These are phyloP conservation scores for Microctonus aethiopoides DNA, from an alignment of 2,888 invertebrate species.

Conservation along the genomic window DNA sequence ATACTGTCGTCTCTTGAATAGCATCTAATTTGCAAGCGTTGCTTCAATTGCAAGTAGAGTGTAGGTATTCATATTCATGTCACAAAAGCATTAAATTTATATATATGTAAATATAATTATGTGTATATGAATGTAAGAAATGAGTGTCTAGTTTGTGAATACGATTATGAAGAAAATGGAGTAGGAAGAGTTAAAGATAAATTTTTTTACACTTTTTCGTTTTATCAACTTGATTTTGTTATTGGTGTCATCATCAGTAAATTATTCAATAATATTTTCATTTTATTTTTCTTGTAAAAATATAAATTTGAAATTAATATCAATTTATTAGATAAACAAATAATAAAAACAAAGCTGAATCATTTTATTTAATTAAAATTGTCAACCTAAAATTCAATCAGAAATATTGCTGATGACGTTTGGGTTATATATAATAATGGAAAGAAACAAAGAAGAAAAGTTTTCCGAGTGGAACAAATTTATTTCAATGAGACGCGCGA, in stretches of 20 bases:
- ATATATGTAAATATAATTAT: conserved; percentile 4
- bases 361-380: not conserved
- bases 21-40: conserved; percentile 52
- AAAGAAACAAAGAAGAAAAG: not conserved
- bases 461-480: conserved; percentile 11
- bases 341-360: not conserved
- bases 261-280: too few species aligned
- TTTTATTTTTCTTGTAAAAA: too few species aligned
- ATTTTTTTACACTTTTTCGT: too few species aligned
- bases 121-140: not conserved
- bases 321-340: too few species aligned
- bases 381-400: not conserved
- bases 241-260: too few species aligned
- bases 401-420: not conserved
- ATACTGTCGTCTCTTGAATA: conserved; percentile 43
- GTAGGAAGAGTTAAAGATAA: not conserved
- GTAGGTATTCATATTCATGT: conserved; percentile 30
- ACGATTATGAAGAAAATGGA: not conserved
- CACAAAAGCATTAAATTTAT: not conserved
- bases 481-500: conserved; percentile 2
- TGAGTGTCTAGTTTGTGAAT: not conserved
- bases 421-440: not conserved
- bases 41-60: conserved; percentile 44
- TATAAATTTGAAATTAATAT: too few species aligned
- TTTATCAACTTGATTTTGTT: too few species aligned